phyloP scores from a whole-genome alignment of 92 coral and sea anemone genomes.

The Bergia puertoricense region DNA sequence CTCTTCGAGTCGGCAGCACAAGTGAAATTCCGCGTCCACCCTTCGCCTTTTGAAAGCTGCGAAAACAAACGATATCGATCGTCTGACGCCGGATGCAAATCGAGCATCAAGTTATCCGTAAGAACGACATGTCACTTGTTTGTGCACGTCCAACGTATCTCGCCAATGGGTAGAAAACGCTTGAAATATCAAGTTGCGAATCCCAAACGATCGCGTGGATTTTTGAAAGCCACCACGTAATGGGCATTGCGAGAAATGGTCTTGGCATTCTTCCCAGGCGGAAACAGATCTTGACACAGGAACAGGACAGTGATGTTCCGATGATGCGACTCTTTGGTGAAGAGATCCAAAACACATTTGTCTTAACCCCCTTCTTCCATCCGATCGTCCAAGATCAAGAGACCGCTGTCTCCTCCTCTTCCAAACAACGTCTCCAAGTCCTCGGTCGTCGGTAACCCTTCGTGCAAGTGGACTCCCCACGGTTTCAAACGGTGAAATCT shows the following conservation, averaged over 20 bases:
- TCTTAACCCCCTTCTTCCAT: constrained; percentile 35
- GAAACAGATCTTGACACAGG: not conserved
- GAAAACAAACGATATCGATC: not conserved
- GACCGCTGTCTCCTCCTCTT: not conserved
- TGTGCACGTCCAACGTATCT: no score
- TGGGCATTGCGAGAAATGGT: not conserved
- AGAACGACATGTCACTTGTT: no score
- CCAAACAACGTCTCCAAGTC: not conserved
- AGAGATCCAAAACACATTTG: constrained; percentile 43
- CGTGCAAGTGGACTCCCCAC: not conserved
- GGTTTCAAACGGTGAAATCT: not conserved
- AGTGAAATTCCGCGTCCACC: not conserved
- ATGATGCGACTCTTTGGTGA: constrained; percentile 50
- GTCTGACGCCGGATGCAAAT: not conserved
- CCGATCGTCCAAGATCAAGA: constrained; percentile 25
- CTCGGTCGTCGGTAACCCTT: constrained; percentile 20
- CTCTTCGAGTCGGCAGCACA: no score
- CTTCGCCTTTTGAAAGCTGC: not conserved
- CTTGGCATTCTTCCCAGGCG: constrained; percentile 39
- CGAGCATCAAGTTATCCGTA: no score
- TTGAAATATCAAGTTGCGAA: no score
- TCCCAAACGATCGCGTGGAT: constrained; percentile 29
- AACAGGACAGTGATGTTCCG: constrained; percentile 18
- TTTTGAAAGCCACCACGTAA: constrained; percentile 23
- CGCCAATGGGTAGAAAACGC: no score